phyloP scores from a whole-genome alignment of 1,140 invertebrate species.

The Chlorops oryzae region DNA sequence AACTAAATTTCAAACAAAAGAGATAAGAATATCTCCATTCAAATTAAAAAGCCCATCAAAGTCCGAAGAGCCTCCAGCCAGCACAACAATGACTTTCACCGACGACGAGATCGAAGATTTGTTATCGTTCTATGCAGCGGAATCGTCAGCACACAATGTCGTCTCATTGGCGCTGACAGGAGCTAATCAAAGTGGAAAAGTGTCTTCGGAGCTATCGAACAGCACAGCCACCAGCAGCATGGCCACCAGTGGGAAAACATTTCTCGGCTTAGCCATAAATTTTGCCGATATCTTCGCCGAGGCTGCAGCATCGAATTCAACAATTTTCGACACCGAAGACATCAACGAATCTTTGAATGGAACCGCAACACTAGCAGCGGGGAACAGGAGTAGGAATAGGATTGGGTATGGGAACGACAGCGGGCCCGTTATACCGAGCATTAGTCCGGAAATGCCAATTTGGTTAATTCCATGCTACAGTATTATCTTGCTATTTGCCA shows the following conservation, averaged over 20 bases:
- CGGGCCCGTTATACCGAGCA: not conserved
- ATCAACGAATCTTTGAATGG: no score
- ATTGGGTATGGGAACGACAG: not conserved
- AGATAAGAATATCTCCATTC: no score
- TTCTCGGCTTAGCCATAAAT: no score
- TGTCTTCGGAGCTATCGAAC: no score
- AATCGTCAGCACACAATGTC: conserved; percentile 2
- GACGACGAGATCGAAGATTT: conserved; percentile 3
- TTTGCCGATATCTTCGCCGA: no score
- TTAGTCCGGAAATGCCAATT: conserved; percentile 30
- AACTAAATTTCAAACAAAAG: no score
- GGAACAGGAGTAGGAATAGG: not conserved
- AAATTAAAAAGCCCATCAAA: no score
- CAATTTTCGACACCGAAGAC: no score
- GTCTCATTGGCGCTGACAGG: conserved; percentile 12
- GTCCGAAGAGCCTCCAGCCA: no score
- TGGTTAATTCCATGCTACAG: conserved; percentile 63
- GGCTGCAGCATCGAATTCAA: not conserved
- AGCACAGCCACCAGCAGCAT: no score
- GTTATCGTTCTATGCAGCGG: conserved; percentile 1
- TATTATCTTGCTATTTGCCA: conserved; percentile 69
- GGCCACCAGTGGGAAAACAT: no score
- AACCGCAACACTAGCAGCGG: not conserved
- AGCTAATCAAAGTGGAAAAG: conserved; percentile 10
- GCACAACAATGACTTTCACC: conserved; percentile 12